Percentiles rank a stretch among this genome's conserved stretches.
Conservation (phyloP, 2,113 vertebrate species). For the Pimephales promelas region DNA sequence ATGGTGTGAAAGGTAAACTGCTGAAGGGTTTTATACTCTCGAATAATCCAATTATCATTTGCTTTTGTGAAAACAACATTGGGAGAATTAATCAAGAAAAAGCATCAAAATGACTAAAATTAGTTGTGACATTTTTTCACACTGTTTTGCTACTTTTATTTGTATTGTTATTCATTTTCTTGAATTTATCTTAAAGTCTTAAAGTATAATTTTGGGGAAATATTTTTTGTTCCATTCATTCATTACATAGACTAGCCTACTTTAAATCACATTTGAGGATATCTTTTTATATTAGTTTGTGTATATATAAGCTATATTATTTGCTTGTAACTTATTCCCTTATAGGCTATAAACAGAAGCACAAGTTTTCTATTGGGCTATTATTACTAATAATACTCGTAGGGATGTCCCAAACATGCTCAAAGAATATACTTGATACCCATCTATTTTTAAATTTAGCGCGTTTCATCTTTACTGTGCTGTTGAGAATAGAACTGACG, state of each 20-base stretch:
- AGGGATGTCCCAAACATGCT: background rate
- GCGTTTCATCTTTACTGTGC: slow-evolving; percentile 9
- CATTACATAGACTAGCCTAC: background rate
- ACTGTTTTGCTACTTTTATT: background rate
- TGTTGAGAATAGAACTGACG: slow-evolving; percentile 38
- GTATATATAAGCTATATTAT: background rate
- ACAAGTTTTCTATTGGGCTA: background rate
- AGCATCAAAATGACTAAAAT: background rate
- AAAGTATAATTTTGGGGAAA: background rate
- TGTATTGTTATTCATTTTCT: background rate
- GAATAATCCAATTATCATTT: background rate
- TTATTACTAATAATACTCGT: background rate
- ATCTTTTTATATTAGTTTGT: background rate
- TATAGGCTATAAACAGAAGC: background rate
- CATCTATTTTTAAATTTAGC: slow-evolving; percentile 26
- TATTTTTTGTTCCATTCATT: background rate
- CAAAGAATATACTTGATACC: background rate
- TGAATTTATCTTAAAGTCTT: background rate
- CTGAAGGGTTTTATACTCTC: background rate
- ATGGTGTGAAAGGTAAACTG: slow-evolving; percentile 50
- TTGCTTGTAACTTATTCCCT: background rate
- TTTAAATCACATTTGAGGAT: background rate
- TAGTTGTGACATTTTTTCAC: background rate
- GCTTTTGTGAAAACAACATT: background rate
- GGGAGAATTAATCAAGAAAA: background rate